Conservation (phyloP, 2,888 invertebrate species). For the Lapara coniferarum region DNA sequence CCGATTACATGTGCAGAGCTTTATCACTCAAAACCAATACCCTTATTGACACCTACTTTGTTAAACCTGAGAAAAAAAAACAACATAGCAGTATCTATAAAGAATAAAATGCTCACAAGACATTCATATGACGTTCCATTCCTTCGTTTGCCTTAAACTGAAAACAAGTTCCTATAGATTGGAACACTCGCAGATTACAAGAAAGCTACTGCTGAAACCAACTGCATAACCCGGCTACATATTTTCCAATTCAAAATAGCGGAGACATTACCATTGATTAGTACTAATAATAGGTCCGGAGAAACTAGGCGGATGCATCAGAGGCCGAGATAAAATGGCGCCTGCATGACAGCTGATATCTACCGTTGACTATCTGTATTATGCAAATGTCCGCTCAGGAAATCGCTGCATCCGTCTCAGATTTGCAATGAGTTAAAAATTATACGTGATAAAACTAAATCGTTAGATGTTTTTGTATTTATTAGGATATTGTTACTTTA, state of each 20-base stretch:
- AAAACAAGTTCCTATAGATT: conserved; percentile 9
- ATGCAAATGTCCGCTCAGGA: conserved; percentile 46
- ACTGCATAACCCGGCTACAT: conserved; percentile 15
- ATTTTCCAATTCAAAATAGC: conserved; percentile 32
- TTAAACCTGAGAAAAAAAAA: too few species aligned
- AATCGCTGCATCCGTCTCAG: conserved; percentile 35
- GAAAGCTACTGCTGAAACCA: conserved; percentile 4
- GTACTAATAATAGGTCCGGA: conserved; percentile 48
- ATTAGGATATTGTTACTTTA: too few species aligned
- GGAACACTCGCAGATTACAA: not conserved
- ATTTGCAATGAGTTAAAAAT: conserved; percentile 7
- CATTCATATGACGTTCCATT: not conserved
- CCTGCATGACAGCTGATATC: conserved; percentile 46
- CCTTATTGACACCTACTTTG: too few species aligned
- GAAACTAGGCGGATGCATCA: conserved; percentile 47
- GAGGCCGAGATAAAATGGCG: conserved; percentile 51
- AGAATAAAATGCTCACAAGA: not conserved
- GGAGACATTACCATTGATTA: conserved; percentile 48
- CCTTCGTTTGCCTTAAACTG: not conserved
- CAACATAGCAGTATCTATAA: too few species aligned
- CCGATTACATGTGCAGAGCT: too few species aligned
- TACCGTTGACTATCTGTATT: conserved; percentile 44
- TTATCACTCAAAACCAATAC: too few species aligned
- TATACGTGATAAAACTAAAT: not conserved
- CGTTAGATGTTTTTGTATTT: not conserved